Evolutionary conservation across 2,888 invertebrate genomes (phyloP), one percentile per base, ranked within the genome.

Genomic region (Anoplius nigerrimus): DNA sequence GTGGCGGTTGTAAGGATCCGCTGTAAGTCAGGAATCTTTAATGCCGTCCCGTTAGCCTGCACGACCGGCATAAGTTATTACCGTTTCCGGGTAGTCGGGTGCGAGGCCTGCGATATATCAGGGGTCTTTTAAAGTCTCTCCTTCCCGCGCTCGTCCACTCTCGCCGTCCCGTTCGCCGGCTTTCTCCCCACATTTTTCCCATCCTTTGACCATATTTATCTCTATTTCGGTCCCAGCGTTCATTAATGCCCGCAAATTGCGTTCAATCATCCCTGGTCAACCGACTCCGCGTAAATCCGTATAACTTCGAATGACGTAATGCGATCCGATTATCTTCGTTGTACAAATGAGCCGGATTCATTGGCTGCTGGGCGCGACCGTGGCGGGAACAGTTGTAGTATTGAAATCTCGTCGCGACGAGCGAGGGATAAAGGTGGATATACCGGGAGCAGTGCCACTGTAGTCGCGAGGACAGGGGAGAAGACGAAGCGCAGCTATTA

Each of bases 11-110:
- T 57, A 65, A 68, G 72, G 61, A 76, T 34, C 75, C 74, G 74
- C 71, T 71, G 79, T 78, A 79, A 82, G 79, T 80, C 75, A 74
- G 73, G 79, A 82, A 84, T 84, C 84, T 81, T 84, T 81, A 84
- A 83, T 83, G 81, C 79, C 66, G 75, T 81, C 78, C 82, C 81
- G 82, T 83, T 84, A 83, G 73, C 67, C n/a, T 74, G 71, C 73
- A 74, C 71, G 76, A 79, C 68, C 63, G 73, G 71, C 79, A 76
- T 84, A 82, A 84, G 77, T 84, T 84, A 84, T 84, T 75, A 77
- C 78, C 76, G 73, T 79, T 84, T 83, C 82, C 81, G 79, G 77
- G 76, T 82, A 74, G 73, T 57, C 70, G 75, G 74, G 78, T 71
- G 74, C 77, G 73, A 62, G 69, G 58, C 67, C 67, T 66, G 74